phyloP scores from a whole-genome alignment of 2,888 invertebrate species.

The Nephrotoma flavescens region DNA sequence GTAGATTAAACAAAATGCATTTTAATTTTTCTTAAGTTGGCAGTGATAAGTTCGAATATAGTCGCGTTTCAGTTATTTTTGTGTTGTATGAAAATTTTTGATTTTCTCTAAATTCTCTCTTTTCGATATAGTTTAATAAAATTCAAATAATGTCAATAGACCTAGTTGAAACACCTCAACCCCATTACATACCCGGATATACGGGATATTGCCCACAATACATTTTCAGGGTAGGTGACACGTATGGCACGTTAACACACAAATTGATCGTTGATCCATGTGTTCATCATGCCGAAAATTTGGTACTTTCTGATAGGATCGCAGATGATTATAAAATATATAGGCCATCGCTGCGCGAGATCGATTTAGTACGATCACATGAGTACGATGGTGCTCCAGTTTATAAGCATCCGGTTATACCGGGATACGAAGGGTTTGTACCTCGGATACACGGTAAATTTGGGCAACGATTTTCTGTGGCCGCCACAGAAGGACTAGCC shows the following conservation, averaged over 20 bases:
- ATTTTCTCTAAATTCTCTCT: neutral
- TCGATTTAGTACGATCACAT: slow-evolving; percentile 49
- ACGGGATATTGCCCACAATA: slow-evolving; percentile 65
- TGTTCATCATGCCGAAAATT: slow-evolving; percentile 53
- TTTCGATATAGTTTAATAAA: neutral
- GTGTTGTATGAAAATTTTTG: neutral
- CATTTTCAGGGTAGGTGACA: slow-evolving; percentile 57
- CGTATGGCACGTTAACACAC: slow-evolving; percentile 58
- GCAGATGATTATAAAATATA: slow-evolving; percentile 31
- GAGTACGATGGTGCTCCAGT: slow-evolving; percentile 49
- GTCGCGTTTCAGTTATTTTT: neutral
- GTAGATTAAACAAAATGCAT: neutral
- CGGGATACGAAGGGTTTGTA: slow-evolving; percentile 52
- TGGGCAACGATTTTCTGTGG: slow-evolving; percentile 56
- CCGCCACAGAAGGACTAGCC: slow-evolving; percentile 56
- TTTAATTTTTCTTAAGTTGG: neutral
- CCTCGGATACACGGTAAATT: slow-evolving; percentile 50
- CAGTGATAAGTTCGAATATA: neutral
- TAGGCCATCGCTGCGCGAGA: slow-evolving; percentile 48
- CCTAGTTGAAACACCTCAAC: slow-evolving; percentile 40
- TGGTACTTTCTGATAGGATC: slow-evolving; percentile 43
- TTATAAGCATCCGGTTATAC: slow-evolving; percentile 57
- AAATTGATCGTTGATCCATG: slow-evolving; percentile 60
- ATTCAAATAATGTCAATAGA: slow-evolving; percentile 1
- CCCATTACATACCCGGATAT: slow-evolving; percentile 62